Conservation (phyloP, 2,113 vertebrate species). For the Aspidoscelis tigris region DNA sequence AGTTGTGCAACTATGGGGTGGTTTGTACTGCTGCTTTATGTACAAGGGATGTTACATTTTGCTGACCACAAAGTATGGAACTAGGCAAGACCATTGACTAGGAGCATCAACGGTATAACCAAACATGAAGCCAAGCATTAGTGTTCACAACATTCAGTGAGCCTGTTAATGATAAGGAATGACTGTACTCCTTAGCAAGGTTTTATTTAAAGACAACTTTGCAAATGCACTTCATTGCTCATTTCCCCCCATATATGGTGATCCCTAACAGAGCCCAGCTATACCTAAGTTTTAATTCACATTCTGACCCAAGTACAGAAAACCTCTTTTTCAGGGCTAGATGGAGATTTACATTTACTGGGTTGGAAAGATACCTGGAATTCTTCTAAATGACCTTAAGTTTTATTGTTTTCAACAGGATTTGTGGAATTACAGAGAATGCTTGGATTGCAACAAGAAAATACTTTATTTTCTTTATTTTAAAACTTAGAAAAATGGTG, state of each 20-base stretch:
- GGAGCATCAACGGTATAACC: neutral
- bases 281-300: no score
- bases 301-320: neutral
- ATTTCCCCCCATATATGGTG: neutral
- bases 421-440: neutral
- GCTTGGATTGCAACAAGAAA: neutral
- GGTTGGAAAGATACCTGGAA: neutral
- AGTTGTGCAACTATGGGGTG: no score
- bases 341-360: neutral
- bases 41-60: no score
- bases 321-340: neutral
- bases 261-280: neutral
- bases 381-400: neutral
- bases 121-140: neutral
- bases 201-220: neutral
- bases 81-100: no score
- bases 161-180: neutral
- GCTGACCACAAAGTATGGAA: no score
- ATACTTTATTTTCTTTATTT: no score
- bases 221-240: neutral
- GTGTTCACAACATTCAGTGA: neutral
- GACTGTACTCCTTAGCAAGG: neutral
- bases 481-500: no score
- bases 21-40: no score
- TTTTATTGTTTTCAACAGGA: neutral